A percentile compares a stretch with the other conserved stretches of the same genome.
phyloP scores from a whole-genome alignment of 2,113 vertebrate species.

The Serilophus lunatus region DNA sequence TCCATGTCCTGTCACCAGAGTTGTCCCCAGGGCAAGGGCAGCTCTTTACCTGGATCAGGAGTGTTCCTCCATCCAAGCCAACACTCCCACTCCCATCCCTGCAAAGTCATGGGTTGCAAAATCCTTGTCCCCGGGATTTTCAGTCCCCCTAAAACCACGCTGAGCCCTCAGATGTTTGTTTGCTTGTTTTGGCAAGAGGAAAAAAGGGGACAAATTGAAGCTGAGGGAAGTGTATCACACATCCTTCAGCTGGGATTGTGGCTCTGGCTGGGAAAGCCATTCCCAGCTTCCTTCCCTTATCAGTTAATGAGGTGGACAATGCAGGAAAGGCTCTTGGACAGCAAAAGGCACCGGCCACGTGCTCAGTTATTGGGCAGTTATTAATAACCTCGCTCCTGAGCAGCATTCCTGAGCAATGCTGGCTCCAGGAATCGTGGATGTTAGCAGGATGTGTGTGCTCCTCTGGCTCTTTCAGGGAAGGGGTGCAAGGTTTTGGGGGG shows the following conservation, averaged over 20 bases:
- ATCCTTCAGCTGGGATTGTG: neutral
- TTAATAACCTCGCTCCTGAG: neutral
- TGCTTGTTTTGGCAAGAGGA: constrained; percentile 31
- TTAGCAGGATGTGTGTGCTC: neutral
- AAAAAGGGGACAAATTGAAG: neutral
- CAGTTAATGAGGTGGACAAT: neutral
- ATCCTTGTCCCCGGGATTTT: neutral
- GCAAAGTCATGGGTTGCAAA: neutral
- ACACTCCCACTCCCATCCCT: rapidly evolving
- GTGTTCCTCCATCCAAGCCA: rapidly evolving
- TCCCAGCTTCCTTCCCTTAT: neutral
- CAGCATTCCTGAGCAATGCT: neutral
- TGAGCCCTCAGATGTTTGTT: neutral
- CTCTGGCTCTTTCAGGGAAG: rapidly evolving
- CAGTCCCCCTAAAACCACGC: neutral
- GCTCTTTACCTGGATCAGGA: neutral
- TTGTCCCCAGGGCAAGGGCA: neutral
- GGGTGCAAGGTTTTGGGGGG: no score
- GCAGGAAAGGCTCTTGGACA: neutral
- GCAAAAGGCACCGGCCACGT: neutral
- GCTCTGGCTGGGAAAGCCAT: neutral
- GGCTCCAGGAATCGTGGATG: rapidly evolving
- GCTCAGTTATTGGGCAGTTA: neutral
- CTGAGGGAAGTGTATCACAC: neutral
- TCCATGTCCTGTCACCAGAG: neutral